These are phyloP conservation scores for Crematogaster levior DNA, from an alignment of 2,888 invertebrate genomes.

Conservation along the genomic window DNA sequence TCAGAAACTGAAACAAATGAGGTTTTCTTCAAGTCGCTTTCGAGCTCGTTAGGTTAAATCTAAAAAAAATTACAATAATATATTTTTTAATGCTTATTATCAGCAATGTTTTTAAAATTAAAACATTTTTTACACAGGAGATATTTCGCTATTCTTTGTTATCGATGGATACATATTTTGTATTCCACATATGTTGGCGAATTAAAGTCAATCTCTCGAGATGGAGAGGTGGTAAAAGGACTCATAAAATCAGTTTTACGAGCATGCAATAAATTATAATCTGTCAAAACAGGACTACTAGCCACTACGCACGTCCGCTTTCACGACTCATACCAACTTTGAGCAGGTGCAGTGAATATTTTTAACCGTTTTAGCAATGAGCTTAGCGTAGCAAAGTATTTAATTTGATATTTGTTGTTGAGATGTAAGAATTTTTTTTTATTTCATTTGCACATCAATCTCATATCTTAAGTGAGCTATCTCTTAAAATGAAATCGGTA, in stretches of 20 bases:
- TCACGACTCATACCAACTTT: slow-evolving; percentile 56
- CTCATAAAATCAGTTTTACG: slow-evolving; percentile 78
- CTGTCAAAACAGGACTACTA: slow-evolving; percentile 80
- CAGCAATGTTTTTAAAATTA: not conserved
- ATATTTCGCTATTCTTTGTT: not conserved
- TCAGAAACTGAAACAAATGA: not conserved
- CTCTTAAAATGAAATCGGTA: not conserved
- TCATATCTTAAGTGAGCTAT: not conserved
- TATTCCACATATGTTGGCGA: slow-evolving; percentile 22
- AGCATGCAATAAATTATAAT: slow-evolving; percentile 79
- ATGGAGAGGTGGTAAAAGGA: slow-evolving; percentile 59
- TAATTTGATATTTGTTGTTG: slow-evolving; percentile 49
- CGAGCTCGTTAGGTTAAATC: not conserved
- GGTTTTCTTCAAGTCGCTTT: not conserved
- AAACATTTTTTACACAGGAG: not conserved
- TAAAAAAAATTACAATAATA: not conserved
- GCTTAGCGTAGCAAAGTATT: slow-evolving; percentile 39
- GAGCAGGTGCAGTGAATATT: slow-evolving; percentile 64
- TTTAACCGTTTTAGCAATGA: slow-evolving; percentile 18
- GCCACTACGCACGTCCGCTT: slow-evolving; percentile 72
- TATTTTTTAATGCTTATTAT: not conserved
- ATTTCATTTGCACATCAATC: slow-evolving; percentile 19
- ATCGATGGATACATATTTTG: slow-evolving; percentile 1
- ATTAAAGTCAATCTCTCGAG: slow-evolving; percentile 48
- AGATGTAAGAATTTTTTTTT: not conserved